These are phyloP conservation scores for Sterna hirundo DNA, from an alignment of 2,113 vertebrate species.

Conservation along the genomic window DNA sequence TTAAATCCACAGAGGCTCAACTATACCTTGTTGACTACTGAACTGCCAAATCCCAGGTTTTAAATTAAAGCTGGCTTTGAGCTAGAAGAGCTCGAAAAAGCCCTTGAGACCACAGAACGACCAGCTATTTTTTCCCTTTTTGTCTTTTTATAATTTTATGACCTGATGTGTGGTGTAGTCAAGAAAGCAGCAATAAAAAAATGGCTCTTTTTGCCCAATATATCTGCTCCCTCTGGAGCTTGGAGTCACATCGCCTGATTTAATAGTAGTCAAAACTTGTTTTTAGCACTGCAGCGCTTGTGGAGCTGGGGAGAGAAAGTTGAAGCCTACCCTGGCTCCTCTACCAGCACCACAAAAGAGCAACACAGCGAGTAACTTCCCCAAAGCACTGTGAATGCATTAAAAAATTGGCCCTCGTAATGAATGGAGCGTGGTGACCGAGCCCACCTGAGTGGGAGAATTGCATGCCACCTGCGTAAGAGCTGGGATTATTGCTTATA, in stretches of 20 bases:
- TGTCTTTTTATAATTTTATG: slow-evolving; percentile 36
- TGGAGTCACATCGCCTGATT: neutral
- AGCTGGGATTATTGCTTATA: neutral
- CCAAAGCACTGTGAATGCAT: neutral
- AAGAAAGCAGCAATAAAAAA: neutral
- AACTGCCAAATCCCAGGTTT: slow-evolving; percentile 20
- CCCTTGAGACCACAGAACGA: neutral
- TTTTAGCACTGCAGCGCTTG: neutral
- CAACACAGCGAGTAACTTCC: neutral
- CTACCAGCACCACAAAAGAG: neutral
- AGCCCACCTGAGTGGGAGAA: neutral
- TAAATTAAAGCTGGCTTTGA: slow-evolving; percentile 44
- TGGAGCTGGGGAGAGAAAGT: neutral
- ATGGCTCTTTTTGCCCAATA: neutral
- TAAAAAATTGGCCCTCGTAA: neutral
- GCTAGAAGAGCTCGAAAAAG: slow-evolving; percentile 3
- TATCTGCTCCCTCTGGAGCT: neutral
- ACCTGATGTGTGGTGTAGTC: neutral
- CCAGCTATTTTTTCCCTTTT: slow-evolving; percentile 13
- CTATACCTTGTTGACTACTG: slow-evolving; percentile 16
- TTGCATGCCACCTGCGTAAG: rapidly evolving
- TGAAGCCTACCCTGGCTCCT: neutral
- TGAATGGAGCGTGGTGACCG: neutral
- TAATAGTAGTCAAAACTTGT: neutral
- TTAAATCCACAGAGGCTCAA: slow-evolving; percentile 30